These are phyloP conservation scores for Turnix velox DNA, from an alignment of 2,113 vertebrate species.

Conservation along the genomic window DNA sequence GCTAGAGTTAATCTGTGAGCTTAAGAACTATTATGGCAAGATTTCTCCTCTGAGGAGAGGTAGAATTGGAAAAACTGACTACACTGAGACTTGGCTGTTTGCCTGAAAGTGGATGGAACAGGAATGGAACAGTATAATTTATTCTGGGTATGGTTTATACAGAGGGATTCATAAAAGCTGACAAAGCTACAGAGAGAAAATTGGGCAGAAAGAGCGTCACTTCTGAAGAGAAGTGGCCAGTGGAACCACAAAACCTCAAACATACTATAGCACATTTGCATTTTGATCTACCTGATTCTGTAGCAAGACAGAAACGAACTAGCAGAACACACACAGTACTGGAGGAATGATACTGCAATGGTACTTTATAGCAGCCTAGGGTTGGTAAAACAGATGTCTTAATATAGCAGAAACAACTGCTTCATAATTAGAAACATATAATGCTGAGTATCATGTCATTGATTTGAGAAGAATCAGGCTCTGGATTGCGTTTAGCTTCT, in stretches of 20 bases:
- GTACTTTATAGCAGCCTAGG: neutral
- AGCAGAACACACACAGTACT: neutral
- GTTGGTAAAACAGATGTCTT: neutral
- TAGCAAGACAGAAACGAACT: neutral
- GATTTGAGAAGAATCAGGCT: neutral
- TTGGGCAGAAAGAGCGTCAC: neutral
- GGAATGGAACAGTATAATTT: neutral
- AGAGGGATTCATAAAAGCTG: neutral
- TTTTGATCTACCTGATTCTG: neutral
- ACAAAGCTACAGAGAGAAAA: neutral
- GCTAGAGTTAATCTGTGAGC: neutral
- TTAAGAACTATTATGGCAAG: neutral
- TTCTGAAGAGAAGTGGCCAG: neutral
- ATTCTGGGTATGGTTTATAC: neutral
- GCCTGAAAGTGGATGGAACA: neutral
- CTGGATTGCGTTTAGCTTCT: neutral
- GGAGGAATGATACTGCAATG: neutral
- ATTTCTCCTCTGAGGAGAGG: neutral
- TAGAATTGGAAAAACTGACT: conserved; percentile 36
- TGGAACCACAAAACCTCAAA: neutral
- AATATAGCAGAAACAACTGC: neutral
- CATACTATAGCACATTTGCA: neutral
- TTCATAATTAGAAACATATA: neutral
- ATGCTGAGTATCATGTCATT: neutral
- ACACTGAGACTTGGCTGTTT: neutral